phyloP scores from a whole-genome alignment of 2,888 invertebrate species.

The Drosophila paucipuncta region DNA sequence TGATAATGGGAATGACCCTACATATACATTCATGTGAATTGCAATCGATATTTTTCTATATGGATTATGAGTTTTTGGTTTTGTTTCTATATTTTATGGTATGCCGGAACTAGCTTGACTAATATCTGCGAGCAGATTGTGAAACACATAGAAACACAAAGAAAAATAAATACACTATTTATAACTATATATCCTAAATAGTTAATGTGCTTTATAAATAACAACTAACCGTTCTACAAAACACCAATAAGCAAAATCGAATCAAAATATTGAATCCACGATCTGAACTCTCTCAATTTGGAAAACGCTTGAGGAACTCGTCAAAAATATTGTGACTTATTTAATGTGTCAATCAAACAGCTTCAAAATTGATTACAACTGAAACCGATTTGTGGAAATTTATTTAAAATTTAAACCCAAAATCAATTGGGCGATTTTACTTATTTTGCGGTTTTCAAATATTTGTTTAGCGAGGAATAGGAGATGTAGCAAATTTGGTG shows the following conservation, averaged over 20 bases:
- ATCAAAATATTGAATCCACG: background rate
- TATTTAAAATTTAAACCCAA: slow-evolving; percentile 11
- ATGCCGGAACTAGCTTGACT: background rate
- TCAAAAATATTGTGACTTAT: background rate
- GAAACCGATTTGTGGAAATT: slow-evolving; percentile 1
- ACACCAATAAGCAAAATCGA: background rate
- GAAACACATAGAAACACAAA: no score
- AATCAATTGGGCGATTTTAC: slow-evolving; percentile 41
- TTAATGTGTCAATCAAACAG: background rate
- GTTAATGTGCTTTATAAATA: background rate
- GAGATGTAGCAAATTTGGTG: background rate
- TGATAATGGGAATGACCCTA: background rate
- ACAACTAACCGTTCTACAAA: background rate
- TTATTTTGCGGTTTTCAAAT: slow-evolving; percentile 33
- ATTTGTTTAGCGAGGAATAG: background rate
- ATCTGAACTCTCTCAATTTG: background rate
- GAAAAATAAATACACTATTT: background rate
- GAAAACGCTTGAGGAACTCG: background rate
- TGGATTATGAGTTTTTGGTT: background rate
- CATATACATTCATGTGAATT: background rate
- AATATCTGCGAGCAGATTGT: background rate
- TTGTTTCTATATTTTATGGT: background rate
- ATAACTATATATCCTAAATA: background rate
- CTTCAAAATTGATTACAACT: background rate
- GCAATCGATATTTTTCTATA: background rate